These are phyloP conservation scores for Peromyscus polionotus DNA, from an alignment of 2,113 vertebrate species.

Conservation along the genomic window DNA sequence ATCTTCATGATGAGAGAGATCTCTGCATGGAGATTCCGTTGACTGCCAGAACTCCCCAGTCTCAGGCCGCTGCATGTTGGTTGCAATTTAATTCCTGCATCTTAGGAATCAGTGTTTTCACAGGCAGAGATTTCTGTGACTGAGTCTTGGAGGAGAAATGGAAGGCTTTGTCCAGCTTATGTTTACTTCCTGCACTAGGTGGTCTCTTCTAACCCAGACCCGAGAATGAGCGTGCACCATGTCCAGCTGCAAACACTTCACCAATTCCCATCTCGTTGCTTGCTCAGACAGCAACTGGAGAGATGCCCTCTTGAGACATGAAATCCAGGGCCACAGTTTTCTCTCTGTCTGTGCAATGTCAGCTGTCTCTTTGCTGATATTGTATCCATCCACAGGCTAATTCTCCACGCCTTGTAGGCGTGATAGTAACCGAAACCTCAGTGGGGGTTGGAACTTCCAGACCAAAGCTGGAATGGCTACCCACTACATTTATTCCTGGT, in stretches of 20 bases:
- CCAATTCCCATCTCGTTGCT: not conserved
- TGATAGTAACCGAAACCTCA: too few relatives aligned
- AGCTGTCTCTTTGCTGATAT: not conserved
- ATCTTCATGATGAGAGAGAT: not conserved
- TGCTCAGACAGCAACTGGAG: too few relatives aligned
- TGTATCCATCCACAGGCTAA: not conserved
- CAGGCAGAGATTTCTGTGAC: not conserved
- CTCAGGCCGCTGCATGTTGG: not conserved
- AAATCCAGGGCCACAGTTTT: too few relatives aligned
- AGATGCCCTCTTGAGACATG: too few relatives aligned
- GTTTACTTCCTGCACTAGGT: not conserved
- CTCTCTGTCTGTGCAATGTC: not conserved
- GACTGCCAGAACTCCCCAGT: not conserved
- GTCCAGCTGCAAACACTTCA: not conserved
- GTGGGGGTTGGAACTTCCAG: too few relatives aligned
- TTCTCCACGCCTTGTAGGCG: not conserved
- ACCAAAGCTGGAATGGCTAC: too few relatives aligned
- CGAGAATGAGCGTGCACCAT: not conserved
- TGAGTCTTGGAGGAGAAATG: not conserved
- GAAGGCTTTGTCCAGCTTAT: not conserved
- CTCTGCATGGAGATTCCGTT: not conserved
- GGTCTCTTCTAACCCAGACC: not conserved
- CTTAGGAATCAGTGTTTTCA: not conserved
- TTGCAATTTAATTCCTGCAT: not conserved
- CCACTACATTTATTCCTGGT: not conserved